Evolutionary conservation across 2,797 vertebrate genomes (phyloP), one percentile per base, ranked within the genome.

Genomic region (Mycteria americana): DNA sequence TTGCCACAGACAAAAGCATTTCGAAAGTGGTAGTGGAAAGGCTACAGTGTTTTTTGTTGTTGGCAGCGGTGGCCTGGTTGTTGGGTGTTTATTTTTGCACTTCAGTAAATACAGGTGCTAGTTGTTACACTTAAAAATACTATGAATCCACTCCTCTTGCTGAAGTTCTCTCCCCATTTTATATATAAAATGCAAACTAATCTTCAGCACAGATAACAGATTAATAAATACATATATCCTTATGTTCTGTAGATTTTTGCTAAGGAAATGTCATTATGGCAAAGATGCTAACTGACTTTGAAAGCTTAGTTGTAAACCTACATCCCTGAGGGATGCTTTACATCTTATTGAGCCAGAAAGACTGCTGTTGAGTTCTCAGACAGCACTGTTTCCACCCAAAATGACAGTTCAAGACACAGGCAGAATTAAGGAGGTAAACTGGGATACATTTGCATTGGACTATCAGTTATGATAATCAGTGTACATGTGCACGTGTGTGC

Each of bases 291-390:
- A 95, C 73, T 48, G 80, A 74, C 48, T 95, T 67, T 54, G 85
- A 96, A 95, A 90, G 85, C 89, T 90, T 63, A 63, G 51, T 35
- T 74, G 77, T 70, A 93, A 96, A 87, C 31, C 30, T 68, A 27
- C 35, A 68, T n/a, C 70, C 67, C 92, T 63, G 31, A 46, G 80
- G 70, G 80, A 51, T 63, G 41, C 43, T 93, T 89, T 87, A 39
- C 74, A 77, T 76, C 69, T 68, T 80, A 83, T 23, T 41, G 41
- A 95, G 81, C 53, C 60, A 95, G 72, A 81, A 86, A 73, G 62
- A 50, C 56, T 82, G 50, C 76, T 76, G 23, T 15, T 39, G 63
- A 63, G 56, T 48, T 88, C 45, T 85, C 85, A 83, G 41, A 51
- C 43, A 84, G n/a, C 60, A 60, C 31, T 53, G 37, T 57, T 93